A percentile compares a stretch with the other conserved stretches of the same genome.
phyloP scores from a whole-genome alignment of 2,797 vertebrate species.

The Eospalax fontanierii region DNA sequence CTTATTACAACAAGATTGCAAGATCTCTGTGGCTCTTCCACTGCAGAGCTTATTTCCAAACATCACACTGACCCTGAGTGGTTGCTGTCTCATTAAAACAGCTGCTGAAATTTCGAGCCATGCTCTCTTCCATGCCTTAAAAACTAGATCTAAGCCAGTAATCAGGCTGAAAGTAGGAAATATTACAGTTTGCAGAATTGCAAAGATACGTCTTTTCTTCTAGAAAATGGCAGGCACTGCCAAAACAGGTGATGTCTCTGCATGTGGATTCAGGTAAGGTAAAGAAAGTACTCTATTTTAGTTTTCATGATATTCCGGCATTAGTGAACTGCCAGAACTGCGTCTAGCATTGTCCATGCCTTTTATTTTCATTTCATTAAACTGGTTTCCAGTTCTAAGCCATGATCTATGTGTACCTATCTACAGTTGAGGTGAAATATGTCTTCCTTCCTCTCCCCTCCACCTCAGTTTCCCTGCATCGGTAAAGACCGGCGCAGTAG shows the following conservation, averaged over 20 bases:
- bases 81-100: slow-evolving; percentile 76
- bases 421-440: neutral
- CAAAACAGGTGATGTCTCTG: neutral
- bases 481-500: accelerated
- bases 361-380: slow-evolving; percentile 23
- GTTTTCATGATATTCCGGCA: neutral
- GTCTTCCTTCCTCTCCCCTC: accelerated
- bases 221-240: neutral
- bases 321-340: neutral
- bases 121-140: slow-evolving; percentile 63
- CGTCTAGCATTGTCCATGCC: neutral
- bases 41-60: slow-evolving; percentile 60
- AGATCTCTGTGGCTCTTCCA: slow-evolving; percentile 61
- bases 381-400: neutral
- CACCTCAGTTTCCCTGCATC: no score
- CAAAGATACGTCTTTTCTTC: neutral
- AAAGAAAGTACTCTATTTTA: neutral
- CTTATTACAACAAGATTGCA: slow-evolving; percentile 66
- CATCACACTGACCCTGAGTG: slow-evolving; percentile 35
- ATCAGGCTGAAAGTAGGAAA: slow-evolving; percentile 70
- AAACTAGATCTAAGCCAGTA: slow-evolving; percentile 61
- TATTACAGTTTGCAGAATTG: neutral
- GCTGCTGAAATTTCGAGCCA: slow-evolving; percentile 69
- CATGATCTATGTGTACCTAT: neutral
- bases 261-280: neutral